phyloP scores from a whole-genome alignment of 2,888 invertebrate genomes.

The Macroteleia sp. region DNA sequence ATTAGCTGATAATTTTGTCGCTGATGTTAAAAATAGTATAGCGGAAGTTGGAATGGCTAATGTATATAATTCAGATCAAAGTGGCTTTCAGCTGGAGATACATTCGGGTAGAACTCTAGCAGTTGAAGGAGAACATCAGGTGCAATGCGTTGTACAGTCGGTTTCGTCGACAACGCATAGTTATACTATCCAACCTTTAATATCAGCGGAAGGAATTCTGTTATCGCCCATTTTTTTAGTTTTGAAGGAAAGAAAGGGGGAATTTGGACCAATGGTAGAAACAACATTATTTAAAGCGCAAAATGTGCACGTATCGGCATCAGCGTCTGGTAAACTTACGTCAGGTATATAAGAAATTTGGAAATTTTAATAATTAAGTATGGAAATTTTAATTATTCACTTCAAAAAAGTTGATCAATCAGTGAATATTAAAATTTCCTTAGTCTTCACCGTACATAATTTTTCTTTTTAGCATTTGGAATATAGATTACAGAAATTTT shows the following conservation, averaged over 20 bases:
- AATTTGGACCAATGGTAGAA: conserved; percentile 24
- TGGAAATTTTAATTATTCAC: no score
- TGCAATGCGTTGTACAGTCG: conserved; percentile 53
- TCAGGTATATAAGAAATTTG: not conserved
- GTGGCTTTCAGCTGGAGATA: conserved; percentile 40
- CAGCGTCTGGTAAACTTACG: not conserved
- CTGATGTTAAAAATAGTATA: conserved; percentile 15
- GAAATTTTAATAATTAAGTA: no score
- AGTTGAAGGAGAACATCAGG: conserved; percentile 35
- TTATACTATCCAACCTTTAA: not conserved
- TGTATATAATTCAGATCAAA: conserved; percentile 42
- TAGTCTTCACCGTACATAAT: not conserved
- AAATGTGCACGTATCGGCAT: conserved; percentile 18
- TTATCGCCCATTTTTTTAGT: conserved; percentile 35
- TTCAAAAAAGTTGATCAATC: no score
- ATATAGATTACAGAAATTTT: not conserved
- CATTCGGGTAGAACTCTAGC: conserved; percentile 51
- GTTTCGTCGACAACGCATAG: not conserved
- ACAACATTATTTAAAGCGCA: conserved; percentile 25
- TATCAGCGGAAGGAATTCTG: conserved; percentile 22
- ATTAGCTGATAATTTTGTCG: conserved; percentile 18
- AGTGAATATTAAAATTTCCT: not conserved
- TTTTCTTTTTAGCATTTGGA: no score
- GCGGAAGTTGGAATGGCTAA: no score
- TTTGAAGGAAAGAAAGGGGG: conserved; percentile 21